Conservation (phyloP, 53 echinoderm and acorn worm species). For the Echinometra lucunter region DNA sequence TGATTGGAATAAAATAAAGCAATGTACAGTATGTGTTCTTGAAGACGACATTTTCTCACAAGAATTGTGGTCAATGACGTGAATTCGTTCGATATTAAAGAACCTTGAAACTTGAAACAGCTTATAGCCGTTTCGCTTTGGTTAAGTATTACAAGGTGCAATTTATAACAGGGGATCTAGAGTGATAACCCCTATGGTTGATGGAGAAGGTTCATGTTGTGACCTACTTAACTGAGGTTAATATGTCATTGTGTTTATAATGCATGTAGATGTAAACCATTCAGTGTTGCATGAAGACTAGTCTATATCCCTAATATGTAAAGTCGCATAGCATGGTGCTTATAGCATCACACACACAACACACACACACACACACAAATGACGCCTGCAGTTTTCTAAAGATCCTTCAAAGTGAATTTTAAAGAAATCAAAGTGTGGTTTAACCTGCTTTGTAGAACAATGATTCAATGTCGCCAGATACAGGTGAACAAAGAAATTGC, state of each 20-base stretch:
- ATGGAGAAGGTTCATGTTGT: neutral
- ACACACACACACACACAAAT: too few relatives aligned
- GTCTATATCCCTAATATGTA: neutral
- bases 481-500: slow-evolving; percentile 19
- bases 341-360: neutral
- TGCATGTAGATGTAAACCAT: neutral
- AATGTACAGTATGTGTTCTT: too few relatives aligned
- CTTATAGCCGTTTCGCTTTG: too few relatives aligned
- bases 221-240: neutral
- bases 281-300: neutral
- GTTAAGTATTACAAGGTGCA: too few relatives aligned
- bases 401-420: neutral
- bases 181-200: too few relatives aligned
- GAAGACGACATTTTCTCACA: too few relatives aligned
- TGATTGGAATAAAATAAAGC: too few relatives aligned
- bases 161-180: too few relatives aligned
- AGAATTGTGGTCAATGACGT: too few relatives aligned
- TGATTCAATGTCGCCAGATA: neutral
- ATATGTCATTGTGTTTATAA: neutral
- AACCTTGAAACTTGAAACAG: too few relatives aligned
- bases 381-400: neutral
- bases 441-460: neutral
- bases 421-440: neutral
- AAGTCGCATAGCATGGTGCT: neutral
- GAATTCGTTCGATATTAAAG: too few relatives aligned